Evolutionary conservation across 35 echinoderm and acorn worm species (phyloP), one percentile per base, ranked within the genome.

Genomic region (Antedon bifida): DNA sequence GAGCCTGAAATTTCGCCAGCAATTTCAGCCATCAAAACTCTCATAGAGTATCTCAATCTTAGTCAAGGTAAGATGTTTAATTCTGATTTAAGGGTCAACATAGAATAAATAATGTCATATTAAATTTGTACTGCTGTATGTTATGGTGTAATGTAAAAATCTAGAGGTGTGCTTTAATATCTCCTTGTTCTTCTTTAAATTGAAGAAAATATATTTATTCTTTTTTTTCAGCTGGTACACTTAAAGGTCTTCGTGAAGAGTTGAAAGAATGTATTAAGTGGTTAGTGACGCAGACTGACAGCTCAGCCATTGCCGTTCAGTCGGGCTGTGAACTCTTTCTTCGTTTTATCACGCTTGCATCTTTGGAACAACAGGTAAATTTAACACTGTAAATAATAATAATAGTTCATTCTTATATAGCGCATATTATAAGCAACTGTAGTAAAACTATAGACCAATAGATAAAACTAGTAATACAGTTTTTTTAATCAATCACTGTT

Each of bases 251-350:
- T 12, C 64, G 94, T 29, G 88, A 87, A 38, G 84, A 92, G 36
- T 45, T 97, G 39, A 87, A 97, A 51, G 81, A 92, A 64, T 97
- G 94, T 39, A 92, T 97, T 34, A 33, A 81, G 23, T 97, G 94
- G 94, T 64, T 64, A 26, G 45, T 97, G 46, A 97, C 87, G 74
- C 83, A 97, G 21, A 97, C 94, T 44, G 94, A 97, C 74, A 90
- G 85, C 77, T 89, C 90, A 35, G 91, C 86, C 36, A 97, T 90
- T 33, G 83, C 94, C 4, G 92, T 97, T 35, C 89, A 90, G 26
- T 97, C 94, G 74, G 90, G 94, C 77, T 97, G 94, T 90, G 94
- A 97, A 80, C 88, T 97, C 30, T 97, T 97, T 38, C 79, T 97
- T 11, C 90, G 94, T 35, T 97, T 97, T 34, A 92, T 97, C 80